Conservation (phyloP, 1,140 invertebrate species). For the Hesperophylax magnus region DNA sequence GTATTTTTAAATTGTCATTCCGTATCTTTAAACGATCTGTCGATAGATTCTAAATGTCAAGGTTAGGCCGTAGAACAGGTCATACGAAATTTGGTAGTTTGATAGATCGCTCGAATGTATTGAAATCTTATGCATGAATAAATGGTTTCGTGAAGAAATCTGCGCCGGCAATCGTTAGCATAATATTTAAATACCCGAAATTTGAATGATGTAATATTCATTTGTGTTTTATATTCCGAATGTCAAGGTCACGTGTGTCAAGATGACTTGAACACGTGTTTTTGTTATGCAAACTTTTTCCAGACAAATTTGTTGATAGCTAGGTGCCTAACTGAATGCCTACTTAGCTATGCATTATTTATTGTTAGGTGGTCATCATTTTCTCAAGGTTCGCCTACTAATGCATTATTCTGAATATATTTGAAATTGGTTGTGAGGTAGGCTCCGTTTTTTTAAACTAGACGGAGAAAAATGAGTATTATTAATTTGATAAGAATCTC, state of each 20-base stretch:
- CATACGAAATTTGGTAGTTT: constrained; percentile 39
- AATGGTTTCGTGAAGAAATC: constrained; percentile 17
- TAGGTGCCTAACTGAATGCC: background rate
- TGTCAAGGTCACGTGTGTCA: constrained; percentile 42
- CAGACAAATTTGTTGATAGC: background rate
- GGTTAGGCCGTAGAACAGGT: constrained; percentile 34
- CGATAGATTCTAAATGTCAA: constrained; percentile 52
- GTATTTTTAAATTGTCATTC: constrained; percentile 48
- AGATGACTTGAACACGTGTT: constrained; percentile 8
- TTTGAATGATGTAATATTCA: constrained; percentile 35
- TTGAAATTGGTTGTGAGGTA: too few species aligned
- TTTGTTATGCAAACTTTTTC: background rate
- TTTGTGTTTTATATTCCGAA: constrained; percentile 30
- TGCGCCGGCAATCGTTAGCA: constrained; percentile 7
- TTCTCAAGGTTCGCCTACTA: too few species aligned
- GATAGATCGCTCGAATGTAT: constrained; percentile 25
- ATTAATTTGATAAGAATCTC: too few species aligned
- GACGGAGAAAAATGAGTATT: too few species aligned
- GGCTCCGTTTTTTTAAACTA: too few species aligned
- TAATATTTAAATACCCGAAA: constrained; percentile 28
- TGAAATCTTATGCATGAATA: constrained; percentile 28
- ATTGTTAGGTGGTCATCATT: too few species aligned
- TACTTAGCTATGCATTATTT: too few species aligned
- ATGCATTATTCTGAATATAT: too few species aligned
- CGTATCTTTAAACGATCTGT: constrained; percentile 39